Evolutionary conservation across 2,797 vertebrate genomes (phyloP), one percentile per base, ranked within the genome.

Genomic region (Denticeps clupeoides): DNA sequence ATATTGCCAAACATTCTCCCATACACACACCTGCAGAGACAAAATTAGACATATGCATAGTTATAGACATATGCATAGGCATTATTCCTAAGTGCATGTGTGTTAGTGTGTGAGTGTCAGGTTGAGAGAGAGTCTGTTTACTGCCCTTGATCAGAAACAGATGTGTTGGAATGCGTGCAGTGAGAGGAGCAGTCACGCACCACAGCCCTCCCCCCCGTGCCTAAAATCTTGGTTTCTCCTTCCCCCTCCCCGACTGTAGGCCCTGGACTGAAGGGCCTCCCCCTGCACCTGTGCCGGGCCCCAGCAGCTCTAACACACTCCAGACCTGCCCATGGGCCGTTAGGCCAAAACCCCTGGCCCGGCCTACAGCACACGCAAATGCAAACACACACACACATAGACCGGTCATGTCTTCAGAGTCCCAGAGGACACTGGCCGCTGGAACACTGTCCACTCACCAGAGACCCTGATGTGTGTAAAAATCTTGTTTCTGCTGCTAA

Each of bases 101-200:
- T 51, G 24, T 24, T 12, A 43, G 41, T 43, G 41, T 38, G 35
- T 38, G 35, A 4, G 9, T 38, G 35, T 11, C 35, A 23, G 23
- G 28, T 41, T 44, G 35, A 38, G 35, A 35, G 35, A 38, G 35
- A 40, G 50, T 53, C 49, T 46, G 60, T 64, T 73, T 65, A 64
- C 53, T 60, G 63, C 43, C 38, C 66, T 70, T 76, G 66, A 79
- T 79, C 71, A 65, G 58, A 72, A 79, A 69, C 80, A 81, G 74
- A 80, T 80, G 79, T 79, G 72, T 57, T 74, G 71, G 72, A 80
- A 76, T 69, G 64, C 49, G 60, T 75, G 75, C 68, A 68, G 71
- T 74, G 69, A 68, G 63, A 76, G 72, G 64, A 77, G 67, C 65
- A 74, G 75, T 75, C 78, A 80, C 65, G 64, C 73, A 72, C 65